Evolutionary conservation across 1,140 invertebrate species (phyloP).

Genomic region (Penaeus japonicus): DNA sequence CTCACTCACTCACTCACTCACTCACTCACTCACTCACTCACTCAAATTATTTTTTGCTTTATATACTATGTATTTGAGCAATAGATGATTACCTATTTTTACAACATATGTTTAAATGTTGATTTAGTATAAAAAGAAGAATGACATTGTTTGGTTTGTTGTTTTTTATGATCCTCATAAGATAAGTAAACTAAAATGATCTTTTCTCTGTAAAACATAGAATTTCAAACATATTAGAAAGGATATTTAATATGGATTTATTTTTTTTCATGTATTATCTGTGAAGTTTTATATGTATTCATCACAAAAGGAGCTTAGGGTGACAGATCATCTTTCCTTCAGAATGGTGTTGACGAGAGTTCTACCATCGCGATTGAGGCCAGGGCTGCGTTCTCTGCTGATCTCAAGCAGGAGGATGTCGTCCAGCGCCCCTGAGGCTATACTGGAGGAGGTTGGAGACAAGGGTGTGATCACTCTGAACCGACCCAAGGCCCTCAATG

Average conservation of each 20-base stretch:
- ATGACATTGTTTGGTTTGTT: too few species aligned
- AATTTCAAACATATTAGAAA: too few species aligned
- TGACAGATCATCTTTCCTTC: background rate
- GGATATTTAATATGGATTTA: too few species aligned
- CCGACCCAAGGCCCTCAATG: conserved; percentile 92
- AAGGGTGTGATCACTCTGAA: conserved; percentile 89
- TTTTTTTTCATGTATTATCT: background rate
- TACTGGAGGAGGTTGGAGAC: conserved; percentile 66
- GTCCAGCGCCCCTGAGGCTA: conserved; percentile 62
- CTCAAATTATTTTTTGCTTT: background rate
- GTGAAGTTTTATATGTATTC: background rate
- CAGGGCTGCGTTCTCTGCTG: background rate
- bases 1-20: conserved; percentile 19
- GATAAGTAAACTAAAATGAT: too few species aligned
- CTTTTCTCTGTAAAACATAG: too few species aligned
- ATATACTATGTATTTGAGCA: too few species aligned
- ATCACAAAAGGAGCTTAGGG: background rate
- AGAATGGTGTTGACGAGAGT: conserved; percentile 2
- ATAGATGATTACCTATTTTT: too few species aligned
- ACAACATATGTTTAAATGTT: too few species aligned
- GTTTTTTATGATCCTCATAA: too few species aligned
- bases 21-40: background rate
- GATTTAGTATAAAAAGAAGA: too few species aligned
- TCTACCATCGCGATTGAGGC: background rate
- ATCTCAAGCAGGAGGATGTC: background rate